phyloP scores from a whole-genome alignment of 2,888 invertebrate genomes.

The Callimorpha dominula region DNA sequence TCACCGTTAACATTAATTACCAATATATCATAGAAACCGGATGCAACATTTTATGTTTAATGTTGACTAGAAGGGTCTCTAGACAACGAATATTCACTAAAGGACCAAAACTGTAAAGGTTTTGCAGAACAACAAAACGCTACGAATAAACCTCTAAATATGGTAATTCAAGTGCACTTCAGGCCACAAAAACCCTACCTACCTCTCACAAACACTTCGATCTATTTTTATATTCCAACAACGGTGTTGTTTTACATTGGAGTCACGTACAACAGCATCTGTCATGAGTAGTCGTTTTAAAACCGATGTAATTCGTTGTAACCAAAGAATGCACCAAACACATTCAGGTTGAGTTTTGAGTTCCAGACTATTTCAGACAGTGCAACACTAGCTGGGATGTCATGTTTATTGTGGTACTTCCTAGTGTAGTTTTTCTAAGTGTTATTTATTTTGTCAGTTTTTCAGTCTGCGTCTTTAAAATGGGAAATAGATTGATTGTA shows the following conservation, averaged over 20 bases:
- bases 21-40: too few relatives aligned
- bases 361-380: conserved; percentile 47
- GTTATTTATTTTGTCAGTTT: conserved; percentile 31
- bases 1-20: too few relatives aligned
- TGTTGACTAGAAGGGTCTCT: not conserved
- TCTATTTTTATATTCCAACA: conserved; percentile 71
- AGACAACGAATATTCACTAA: conserved; percentile 3
- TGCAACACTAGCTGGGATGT: conserved; percentile 30
- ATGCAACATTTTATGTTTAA: not conserved
- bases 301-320: conserved; percentile 72
- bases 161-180: conserved; percentile 51
- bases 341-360: conserved; percentile 34
- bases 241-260: conserved; percentile 70
- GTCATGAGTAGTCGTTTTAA: conserved; percentile 71
- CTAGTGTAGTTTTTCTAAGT: conserved; percentile 42
- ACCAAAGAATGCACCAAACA: conserved; percentile 60
- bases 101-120: conserved; percentile 5
- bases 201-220: conserved; percentile 49
- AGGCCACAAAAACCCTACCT: conserved; percentile 42
- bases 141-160: conserved; percentile 40
- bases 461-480: not conserved
- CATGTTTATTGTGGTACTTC: conserved; percentile 38
- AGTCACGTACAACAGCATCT: conserved; percentile 77
- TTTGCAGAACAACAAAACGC: conserved; percentile 23
- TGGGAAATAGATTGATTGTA: too few relatives aligned